Evolutionary conservation across 2,797 vertebrate species (phyloP).

Genomic region (Alfaro cultratus): DNA sequence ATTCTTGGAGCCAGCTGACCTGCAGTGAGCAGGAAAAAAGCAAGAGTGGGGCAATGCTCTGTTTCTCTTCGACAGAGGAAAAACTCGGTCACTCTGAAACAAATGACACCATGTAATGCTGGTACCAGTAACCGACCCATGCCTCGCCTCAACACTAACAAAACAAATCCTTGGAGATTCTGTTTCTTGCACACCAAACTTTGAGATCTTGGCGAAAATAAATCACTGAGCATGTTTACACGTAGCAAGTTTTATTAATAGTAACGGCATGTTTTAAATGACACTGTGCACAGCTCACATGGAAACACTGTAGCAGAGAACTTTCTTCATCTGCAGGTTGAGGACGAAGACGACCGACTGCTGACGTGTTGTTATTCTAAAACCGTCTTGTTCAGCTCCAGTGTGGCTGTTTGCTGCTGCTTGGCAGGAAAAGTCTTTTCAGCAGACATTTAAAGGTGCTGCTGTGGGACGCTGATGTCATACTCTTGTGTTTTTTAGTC

Average conservation of each 20-base stretch:
- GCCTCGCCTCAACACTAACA: background rate
- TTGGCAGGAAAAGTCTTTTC: conserved; percentile 7
- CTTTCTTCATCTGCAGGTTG: conserved; percentile 13
- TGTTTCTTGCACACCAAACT: background rate
- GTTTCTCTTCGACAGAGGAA: background rate
- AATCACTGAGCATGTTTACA: background rate
- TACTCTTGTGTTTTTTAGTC: conserved; percentile 15
- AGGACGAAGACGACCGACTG: conserved; percentile 18
- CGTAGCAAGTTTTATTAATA: background rate
- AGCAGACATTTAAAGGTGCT: conserved; percentile 4
- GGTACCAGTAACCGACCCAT: background rate
- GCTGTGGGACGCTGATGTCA: background rate
- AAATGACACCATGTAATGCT: background rate
- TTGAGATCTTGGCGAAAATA: background rate
- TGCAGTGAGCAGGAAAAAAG: background rate
- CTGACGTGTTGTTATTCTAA: conserved; percentile 14
- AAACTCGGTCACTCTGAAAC: background rate
- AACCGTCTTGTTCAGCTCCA: conserved; percentile 10
- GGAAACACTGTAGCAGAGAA: background rate
- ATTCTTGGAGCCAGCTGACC: background rate
- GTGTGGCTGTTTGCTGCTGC: background rate
- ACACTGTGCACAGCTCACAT: background rate
- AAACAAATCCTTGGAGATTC: background rate
- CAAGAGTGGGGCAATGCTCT: background rate
- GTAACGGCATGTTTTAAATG: background rate